phyloP scores from a whole-genome alignment of 2,888 invertebrate species.

The Podotricha telesiphe region DNA sequence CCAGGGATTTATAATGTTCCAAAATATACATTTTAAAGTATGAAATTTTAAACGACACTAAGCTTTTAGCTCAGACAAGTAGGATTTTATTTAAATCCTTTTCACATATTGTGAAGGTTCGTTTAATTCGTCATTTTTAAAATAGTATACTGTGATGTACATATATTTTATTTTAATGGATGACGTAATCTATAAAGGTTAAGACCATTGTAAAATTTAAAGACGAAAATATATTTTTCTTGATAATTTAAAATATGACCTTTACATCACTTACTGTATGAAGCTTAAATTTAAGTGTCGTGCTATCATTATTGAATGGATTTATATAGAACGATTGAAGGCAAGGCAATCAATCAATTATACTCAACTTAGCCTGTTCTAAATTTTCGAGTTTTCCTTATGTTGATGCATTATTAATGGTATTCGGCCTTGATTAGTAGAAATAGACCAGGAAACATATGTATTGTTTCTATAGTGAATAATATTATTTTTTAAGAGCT shows the following conservation, averaged over 20 bases:
- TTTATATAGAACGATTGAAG: neutral
- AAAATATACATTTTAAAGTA: too few relatives aligned
- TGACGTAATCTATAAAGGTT: neutral
- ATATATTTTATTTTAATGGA: neutral
- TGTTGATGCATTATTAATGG: too few relatives aligned
- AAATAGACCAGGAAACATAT: too few relatives aligned
- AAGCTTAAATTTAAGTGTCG: constrained; percentile 2
- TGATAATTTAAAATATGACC: constrained; percentile 4
- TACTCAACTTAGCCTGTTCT: neutral
- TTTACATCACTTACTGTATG: neutral
- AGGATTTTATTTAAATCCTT: neutral
- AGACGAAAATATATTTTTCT: neutral
- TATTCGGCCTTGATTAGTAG: too few relatives aligned
- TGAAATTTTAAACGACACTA: neutral
- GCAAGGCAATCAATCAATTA: neutral
- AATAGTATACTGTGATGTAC: too few relatives aligned
- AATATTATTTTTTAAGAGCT: too few relatives aligned
- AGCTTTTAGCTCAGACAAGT: neutral
- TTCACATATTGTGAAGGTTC: neutral
- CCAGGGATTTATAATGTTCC: too few relatives aligned
- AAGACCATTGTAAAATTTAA: neutral
- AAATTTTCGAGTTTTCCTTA: neutral
- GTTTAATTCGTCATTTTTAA: too few relatives aligned
- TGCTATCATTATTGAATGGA: neutral
- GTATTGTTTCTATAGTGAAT: too few relatives aligned